phyloP scores from a whole-genome alignment of 2,113 vertebrate species.

The Hyla sarda region DNA sequence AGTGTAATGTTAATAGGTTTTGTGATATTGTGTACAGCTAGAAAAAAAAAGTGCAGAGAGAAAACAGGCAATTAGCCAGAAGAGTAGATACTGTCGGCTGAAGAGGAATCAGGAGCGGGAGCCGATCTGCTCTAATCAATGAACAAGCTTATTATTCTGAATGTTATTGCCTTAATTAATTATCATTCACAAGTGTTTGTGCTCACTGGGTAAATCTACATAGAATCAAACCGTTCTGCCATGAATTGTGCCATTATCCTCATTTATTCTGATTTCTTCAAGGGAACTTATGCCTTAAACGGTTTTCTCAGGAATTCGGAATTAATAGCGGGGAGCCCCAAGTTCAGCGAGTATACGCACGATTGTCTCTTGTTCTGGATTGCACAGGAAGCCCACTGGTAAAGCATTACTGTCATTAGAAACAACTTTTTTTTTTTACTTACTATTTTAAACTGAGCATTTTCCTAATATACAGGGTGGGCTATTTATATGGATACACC shows the following conservation, averaged over 20 bases:
- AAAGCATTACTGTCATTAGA: no score
- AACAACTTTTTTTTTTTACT: no score
- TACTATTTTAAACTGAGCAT: no score
- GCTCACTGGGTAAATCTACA: neutral
- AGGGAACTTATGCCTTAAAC: neutral
- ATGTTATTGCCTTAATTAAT: conserved; percentile 8
- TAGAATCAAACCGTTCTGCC: neutral
- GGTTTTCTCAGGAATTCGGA: no score
- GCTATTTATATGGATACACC: no score
- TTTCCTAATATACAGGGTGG: no score
- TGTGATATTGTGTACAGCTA: neutral
- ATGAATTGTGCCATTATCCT: neutral
- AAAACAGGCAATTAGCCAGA: conserved; percentile 13
- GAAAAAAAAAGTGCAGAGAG: neutral
- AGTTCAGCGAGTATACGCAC: no score
- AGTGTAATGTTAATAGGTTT: neutral
- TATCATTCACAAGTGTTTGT: conserved; percentile 22
- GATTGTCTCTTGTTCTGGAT: no score
- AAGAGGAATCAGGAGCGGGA: neutral
- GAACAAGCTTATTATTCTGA: neutral
- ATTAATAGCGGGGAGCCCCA: no score
- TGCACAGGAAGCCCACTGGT: no score
- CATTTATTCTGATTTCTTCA: neutral
- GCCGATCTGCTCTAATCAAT: conserved; percentile 5
- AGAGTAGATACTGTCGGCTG: conserved; percentile 13